Percentiles rank a stretch among this genome's conserved stretches.
These are phyloP conservation scores for Agrochola lychnidis DNA, from an alignment of 2,888 invertebrate genomes.

Conservation along the genomic window DNA sequence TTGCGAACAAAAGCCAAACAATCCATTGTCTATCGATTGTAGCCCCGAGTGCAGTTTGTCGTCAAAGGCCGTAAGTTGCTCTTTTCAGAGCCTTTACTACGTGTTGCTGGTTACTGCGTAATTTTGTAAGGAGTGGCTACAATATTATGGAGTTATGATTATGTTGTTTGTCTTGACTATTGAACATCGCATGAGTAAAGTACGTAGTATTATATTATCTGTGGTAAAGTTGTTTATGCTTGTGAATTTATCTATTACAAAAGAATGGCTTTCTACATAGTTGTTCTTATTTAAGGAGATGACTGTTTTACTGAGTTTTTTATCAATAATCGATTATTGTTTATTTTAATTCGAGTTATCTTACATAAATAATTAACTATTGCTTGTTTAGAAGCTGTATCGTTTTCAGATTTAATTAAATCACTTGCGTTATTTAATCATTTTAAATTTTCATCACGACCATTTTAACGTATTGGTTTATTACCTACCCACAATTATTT, in stretches of 20 bases:
- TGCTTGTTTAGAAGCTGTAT: neutral
- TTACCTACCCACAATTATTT: neutral
- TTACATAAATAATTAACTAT: neutral
- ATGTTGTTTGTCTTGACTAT: constrained; percentile 18
- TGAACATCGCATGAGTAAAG: constrained; percentile 10
- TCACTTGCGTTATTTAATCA: neutral
- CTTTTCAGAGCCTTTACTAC: constrained; percentile 76
- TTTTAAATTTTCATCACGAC: neutral
- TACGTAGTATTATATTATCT: too few relatives aligned
- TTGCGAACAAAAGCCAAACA: constrained; percentile 87
- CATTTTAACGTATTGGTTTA: neutral
- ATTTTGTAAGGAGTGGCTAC: constrained; percentile 50
- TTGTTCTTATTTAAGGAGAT: neutral
- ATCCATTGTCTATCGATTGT: constrained; percentile 88
- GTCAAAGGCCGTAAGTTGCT: constrained; percentile 84
- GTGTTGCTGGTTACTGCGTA: constrained; percentile 69
- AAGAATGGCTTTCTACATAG: neutral
- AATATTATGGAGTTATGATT: constrained; percentile 37
- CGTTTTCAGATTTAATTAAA: neutral
- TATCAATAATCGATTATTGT: neutral
- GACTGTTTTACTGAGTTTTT: neutral
- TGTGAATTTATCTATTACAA: neutral
- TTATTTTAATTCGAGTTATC: neutral
- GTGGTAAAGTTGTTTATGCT: neutral
- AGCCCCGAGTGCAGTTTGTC: constrained; percentile 85